Conservation (phyloP, 2,113 vertebrate species). For the Sceloporus tristichus region DNA sequence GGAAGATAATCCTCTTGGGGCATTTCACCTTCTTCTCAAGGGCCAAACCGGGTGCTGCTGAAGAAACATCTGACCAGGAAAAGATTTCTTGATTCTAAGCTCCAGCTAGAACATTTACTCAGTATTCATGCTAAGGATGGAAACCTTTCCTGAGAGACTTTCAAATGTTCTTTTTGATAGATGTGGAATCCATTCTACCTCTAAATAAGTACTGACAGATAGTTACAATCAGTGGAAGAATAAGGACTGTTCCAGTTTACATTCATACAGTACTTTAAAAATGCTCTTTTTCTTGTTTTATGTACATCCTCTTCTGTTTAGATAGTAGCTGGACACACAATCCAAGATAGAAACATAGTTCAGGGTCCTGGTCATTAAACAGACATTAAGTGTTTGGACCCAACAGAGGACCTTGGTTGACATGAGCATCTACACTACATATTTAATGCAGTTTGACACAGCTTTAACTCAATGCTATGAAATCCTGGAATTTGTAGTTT, state of each 20-base stretch:
- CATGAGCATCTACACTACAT: not conserved
- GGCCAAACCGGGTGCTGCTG: not conserved
- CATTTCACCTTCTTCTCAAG: not conserved
- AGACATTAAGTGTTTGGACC: not conserved
- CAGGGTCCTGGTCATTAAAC: not conserved
- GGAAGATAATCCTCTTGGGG: not conserved
- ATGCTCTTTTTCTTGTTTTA: not conserved
- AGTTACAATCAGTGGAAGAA: not conserved
- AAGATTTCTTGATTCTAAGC: not conserved
- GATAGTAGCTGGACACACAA: too few relatives aligned
- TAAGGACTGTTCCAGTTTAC: not conserved
- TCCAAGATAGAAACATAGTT: not conserved
- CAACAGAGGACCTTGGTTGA: not conserved
- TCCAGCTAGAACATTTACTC: not conserved
- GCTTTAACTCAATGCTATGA: too few relatives aligned
- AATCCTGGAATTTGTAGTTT: too few relatives aligned
- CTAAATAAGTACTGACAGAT: not conserved
- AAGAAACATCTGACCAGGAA: not conserved
- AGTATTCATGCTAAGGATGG: not conserved
- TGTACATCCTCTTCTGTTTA: not conserved
- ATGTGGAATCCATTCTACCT: not conserved
- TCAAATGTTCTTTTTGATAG: not conserved
- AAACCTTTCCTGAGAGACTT: not conserved
- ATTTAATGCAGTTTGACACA: not conserved
- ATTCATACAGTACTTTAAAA: not conserved